These are phyloP conservation scores for Monochamus alternatus DNA, from an alignment of 2,888 invertebrate genomes.

Conservation along the genomic window DNA sequence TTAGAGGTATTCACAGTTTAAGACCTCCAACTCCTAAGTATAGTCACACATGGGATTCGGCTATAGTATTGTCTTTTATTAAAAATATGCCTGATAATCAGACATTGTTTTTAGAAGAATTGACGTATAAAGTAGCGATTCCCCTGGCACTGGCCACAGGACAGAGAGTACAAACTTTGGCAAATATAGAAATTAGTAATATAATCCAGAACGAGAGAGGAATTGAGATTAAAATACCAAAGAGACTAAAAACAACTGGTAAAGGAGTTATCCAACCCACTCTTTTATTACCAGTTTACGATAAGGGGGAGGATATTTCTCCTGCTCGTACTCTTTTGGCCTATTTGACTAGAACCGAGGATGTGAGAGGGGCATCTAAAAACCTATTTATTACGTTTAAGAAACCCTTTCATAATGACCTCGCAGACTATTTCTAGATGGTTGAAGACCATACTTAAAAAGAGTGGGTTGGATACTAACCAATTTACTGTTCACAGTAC, in stretches of 20 bases:
- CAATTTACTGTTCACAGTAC: conserved; percentile 55
- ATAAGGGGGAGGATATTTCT: conserved; percentile 34
- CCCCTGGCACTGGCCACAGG: conserved; percentile 40
- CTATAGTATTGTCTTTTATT: not conserved
- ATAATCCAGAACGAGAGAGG: conserved; percentile 19
- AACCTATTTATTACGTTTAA: conserved; percentile 36
- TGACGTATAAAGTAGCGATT: conserved; percentile 37
- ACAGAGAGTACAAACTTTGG: conserved; percentile 43
- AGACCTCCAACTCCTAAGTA: not conserved
- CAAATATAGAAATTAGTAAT: conserved; percentile 35
- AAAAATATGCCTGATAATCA: not conserved
- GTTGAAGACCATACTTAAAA: conserved; percentile 42
- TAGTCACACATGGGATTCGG: not conserved
- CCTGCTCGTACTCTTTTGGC: conserved; percentile 30
- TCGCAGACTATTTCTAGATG: conserved; percentile 43
- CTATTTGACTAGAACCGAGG: conserved; percentile 37
- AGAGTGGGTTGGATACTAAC: conserved; percentile 53
- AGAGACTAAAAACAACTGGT: conserved; percentile 39
- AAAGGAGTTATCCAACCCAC: conserved; percentile 37
- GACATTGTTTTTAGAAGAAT: not conserved
- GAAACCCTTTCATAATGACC: conserved; percentile 36
- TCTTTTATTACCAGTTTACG: conserved; percentile 44
- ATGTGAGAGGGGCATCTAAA: conserved; percentile 13
- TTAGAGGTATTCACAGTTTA: conserved; percentile 2
- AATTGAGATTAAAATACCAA: conserved; percentile 37